These are phyloP conservation scores for Hiodon alosoides DNA, from an alignment of 2,113 vertebrate species.

Conservation along the genomic window DNA sequence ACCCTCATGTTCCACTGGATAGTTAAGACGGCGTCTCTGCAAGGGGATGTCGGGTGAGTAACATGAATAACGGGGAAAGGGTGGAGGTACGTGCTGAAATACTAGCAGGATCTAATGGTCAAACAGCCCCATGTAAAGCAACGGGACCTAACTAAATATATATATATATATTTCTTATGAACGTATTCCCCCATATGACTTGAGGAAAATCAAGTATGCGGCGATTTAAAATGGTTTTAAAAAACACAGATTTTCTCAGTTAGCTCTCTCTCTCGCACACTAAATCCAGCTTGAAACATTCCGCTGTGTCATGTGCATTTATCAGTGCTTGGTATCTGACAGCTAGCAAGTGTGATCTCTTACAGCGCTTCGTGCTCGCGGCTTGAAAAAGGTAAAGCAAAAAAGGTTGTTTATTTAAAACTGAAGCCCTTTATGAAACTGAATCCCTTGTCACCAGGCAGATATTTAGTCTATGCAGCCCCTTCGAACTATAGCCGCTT, in stretches of 20 bases:
- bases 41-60: too few species aligned
- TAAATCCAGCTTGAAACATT: slow-evolving; percentile 32
- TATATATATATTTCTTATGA: too few species aligned
- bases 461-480: slow-evolving; percentile 35
- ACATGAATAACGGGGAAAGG: too few species aligned
- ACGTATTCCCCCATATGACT: too few species aligned
- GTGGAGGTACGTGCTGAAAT: too few species aligned
- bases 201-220: neutral
- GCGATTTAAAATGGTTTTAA: neutral
- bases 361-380: slow-evolving; percentile 23
- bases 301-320: slow-evolving; percentile 33
- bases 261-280: slow-evolving; percentile 33
- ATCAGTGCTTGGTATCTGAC: slow-evolving; percentile 34
- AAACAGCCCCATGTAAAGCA: too few species aligned
- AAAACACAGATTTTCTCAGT: slow-evolving; percentile 36
- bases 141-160: too few species aligned
- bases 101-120: too few species aligned
- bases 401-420: slow-evolving; percentile 37
- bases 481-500: slow-evolving; percentile 25
- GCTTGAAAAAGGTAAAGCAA: slow-evolving; percentile 34
- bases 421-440: slow-evolving; percentile 35
- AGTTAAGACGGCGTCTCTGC: too few species aligned
- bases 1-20: too few species aligned
- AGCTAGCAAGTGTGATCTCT: slow-evolving; percentile 29
- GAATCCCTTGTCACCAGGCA: slow-evolving; percentile 37